These are phyloP conservation scores for Centropus bengalensis DNA, from an alignment of 2,113 vertebrate species.

Conservation along the genomic window DNA sequence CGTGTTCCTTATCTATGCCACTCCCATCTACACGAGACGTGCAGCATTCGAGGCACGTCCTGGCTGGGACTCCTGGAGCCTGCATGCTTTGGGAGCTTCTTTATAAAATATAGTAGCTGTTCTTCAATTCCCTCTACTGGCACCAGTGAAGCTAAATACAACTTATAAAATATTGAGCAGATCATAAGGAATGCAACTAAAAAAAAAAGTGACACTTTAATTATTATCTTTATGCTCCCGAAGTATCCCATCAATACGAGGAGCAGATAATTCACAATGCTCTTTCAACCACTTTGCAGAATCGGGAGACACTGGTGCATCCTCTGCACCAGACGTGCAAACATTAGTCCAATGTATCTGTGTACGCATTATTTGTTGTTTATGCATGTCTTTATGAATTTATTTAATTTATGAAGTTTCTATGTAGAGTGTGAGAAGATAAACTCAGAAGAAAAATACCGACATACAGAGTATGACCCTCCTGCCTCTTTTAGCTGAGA, in stretches of 20 bases:
- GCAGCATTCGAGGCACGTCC: background rate
- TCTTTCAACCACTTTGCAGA: background rate
- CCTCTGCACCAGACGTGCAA: background rate
- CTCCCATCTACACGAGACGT: fast-evolving
- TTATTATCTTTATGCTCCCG: constrained; percentile 57
- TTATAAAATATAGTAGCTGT: background rate
- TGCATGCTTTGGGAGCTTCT: background rate
- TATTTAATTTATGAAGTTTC: constrained; percentile 25
- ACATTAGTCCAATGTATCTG: fast-evolving
- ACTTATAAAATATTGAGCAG: constrained; percentile 38
- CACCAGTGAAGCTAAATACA: constrained; percentile 40
- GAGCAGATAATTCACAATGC: constrained; percentile 7
- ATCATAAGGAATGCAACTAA: constrained; percentile 32
- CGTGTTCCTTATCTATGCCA: fast-evolving
- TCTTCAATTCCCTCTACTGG: constrained; percentile 14
- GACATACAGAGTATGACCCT: fast-evolving
- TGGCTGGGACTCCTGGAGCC: background rate
- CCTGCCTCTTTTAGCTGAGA: fast-evolving
- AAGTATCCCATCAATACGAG: constrained; percentile 42
- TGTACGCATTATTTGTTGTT: background rate
- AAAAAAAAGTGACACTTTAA: constrained; percentile 49
- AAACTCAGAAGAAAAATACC: background rate
- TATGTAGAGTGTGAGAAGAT: background rate
- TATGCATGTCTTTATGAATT: constrained; percentile 18
- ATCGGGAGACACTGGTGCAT: background rate